A percentile compares a stretch with the other conserved stretches of the same genome.
Conservation (phyloP, 2,888 invertebrate species). For the Odontothrips loti region DNA sequence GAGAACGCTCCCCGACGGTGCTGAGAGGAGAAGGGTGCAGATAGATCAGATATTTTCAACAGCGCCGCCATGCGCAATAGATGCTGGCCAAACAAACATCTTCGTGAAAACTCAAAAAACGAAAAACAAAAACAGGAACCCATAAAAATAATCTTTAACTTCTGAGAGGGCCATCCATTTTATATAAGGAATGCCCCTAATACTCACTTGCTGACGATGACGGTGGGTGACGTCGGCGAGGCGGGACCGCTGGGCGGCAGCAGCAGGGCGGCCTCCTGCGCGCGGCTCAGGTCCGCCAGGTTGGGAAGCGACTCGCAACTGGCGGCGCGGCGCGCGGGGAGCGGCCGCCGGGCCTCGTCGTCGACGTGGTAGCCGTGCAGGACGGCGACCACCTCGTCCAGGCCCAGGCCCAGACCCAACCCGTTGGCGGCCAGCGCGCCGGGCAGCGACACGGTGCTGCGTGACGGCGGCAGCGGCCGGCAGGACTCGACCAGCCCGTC, state of each 20-base stretch:
- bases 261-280: background rate
- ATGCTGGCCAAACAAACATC: background rate
- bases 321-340: slow-evolving; percentile 51
- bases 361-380: slow-evolving; percentile 45
- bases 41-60: background rate
- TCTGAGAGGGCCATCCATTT: no score
- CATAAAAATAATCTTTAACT: no score
- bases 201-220: slow-evolving; percentile 45
- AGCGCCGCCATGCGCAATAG: background rate
- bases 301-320: slow-evolving; percentile 70
- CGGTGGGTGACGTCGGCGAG: slow-evolving; percentile 44
- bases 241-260: slow-evolving; percentile 48
- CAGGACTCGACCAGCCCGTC: slow-evolving; percentile 39
- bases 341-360: slow-evolving; percentile 44
- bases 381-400: slow-evolving; percentile 48
- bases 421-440: slow-evolving; percentile 33
- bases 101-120: no score
- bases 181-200: background rate
- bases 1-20: slow-evolving; percentile 36
- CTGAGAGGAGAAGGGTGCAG: background rate
- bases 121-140: no score
- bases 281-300: slow-evolving; percentile 47
- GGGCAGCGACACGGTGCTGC: slow-evolving; percentile 43
- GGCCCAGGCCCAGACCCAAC: slow-evolving; percentile 30
- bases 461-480: slow-evolving; percentile 41